A percentile compares a stretch with the other conserved stretches of the same genome.
These are phyloP conservation scores for Altica lythri DNA, from an alignment of 2,888 invertebrate genomes.

Conservation along the genomic window DNA sequence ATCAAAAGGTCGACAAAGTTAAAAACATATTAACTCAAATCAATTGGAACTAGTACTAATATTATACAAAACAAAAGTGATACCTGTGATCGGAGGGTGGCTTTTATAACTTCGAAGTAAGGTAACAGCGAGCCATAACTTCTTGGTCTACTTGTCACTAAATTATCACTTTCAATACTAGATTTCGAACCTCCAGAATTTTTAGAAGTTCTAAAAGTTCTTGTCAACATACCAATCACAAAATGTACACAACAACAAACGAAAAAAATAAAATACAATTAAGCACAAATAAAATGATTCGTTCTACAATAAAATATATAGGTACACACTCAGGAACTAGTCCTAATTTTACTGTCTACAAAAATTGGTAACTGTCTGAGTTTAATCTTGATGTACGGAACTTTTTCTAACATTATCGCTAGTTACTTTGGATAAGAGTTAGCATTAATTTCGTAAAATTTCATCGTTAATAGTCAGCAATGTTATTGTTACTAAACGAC, in stretches of 20 bases:
- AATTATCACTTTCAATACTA: constrained; percentile 46
- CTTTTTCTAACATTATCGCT: constrained; percentile 13
- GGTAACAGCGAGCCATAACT: constrained; percentile 68
- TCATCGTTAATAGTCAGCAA: not conserved
- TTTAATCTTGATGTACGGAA: not conserved
- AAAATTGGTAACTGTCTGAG: constrained; percentile 2
- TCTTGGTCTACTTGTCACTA: constrained; percentile 55
- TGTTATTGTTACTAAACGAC: constrained; percentile 1
- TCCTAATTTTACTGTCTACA: constrained; percentile 19
- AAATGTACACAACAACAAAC: no score
- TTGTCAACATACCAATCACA: no score
- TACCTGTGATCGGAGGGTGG: constrained; percentile 57
- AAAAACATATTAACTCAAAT: no score
- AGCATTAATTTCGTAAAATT: not conserved
- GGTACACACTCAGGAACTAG: no score
- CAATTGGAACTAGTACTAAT: no score
- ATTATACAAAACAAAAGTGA: no score
- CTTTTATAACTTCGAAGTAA: constrained; percentile 65
- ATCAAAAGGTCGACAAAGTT: no score
- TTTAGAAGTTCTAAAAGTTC: constrained; percentile 20
- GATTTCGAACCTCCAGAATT: not conserved
- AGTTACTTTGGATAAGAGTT: not conserved
- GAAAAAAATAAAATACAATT: not conserved
- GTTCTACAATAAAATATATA: no score
- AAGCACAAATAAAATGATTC: not conserved